Evolutionary conservation across 2,797 vertebrate species (phyloP).

Genomic region (Martes flavigula): DNA sequence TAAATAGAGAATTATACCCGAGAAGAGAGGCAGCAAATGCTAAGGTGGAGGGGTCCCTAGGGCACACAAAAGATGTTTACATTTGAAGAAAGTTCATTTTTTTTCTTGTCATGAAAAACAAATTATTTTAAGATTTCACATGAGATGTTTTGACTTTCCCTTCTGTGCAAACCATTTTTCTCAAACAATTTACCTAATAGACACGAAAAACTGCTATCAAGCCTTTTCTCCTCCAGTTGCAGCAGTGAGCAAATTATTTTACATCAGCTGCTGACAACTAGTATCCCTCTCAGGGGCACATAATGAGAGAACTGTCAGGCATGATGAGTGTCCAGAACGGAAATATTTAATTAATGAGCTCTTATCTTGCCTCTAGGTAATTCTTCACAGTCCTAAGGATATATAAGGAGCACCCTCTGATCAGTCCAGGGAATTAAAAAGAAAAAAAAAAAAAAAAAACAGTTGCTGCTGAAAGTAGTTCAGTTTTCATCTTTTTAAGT

Average conservation of each 20-base stretch:
- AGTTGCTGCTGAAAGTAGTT: constrained; percentile 47
- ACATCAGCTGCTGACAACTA: constrained; percentile 72
- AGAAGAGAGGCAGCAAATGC: neutral
- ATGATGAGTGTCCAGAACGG: constrained; percentile 67
- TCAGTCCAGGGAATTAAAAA: constrained; percentile 5
- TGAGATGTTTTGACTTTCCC: constrained; percentile 68
- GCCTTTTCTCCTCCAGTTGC: constrained; percentile 39
- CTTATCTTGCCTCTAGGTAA: constrained; percentile 70
- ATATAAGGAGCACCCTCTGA: constrained; percentile 55
- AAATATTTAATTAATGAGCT: constrained; percentile 77
- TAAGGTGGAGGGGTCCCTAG: neutral
- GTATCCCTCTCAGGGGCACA: constrained; percentile 51
- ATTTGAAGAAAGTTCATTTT: constrained; percentile 14
- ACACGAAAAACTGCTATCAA: constrained; percentile 60
- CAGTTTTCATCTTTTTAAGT: constrained; percentile 16
- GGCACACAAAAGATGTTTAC: neutral
- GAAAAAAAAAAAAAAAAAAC: neutral
- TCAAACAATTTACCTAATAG: constrained; percentile 70
- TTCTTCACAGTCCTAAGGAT: constrained; percentile 66
- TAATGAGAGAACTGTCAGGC: constrained; percentile 74
- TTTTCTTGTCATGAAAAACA: constrained; percentile 38
- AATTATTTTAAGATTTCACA: constrained; percentile 60
- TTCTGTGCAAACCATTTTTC: constrained; percentile 57
- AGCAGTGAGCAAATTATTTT: constrained; percentile 70
- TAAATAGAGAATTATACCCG: neutral